phyloP scores from a whole-genome alignment of 2,113 vertebrate species.

The Tenrec ecaudatus region DNA sequence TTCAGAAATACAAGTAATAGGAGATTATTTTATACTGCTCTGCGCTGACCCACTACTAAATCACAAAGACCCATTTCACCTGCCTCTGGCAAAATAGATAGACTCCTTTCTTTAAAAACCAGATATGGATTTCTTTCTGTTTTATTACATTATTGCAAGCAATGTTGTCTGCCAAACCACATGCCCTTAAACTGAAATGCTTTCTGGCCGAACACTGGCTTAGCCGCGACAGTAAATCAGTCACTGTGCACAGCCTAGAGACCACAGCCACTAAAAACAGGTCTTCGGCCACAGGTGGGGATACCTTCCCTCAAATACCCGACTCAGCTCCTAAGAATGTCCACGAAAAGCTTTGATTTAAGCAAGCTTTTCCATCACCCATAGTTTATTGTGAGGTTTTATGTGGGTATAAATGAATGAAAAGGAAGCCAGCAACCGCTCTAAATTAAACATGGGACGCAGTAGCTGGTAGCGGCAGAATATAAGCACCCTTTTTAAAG shows the following conservation, averaged over 20 bases:
- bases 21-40: conserved; percentile 55
- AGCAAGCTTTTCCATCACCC: conserved; percentile 57
- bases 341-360: conserved; percentile 52
- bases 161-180: conserved; percentile 63
- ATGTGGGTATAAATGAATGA: neutral
- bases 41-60: conserved; percentile 54
- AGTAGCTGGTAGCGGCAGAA: neutral
- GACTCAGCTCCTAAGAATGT: neutral
- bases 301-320: conserved; percentile 48
- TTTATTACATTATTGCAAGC: conserved; percentile 79
- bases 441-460: conserved; percentile 35
- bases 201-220: conserved; percentile 63
- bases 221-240: conserved; percentile 75
- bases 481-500: neutral
- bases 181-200: conserved; percentile 76
- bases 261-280: conserved; percentile 57
- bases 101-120: conserved; percentile 69
- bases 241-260: conserved; percentile 37
- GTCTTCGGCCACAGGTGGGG: conserved; percentile 59
- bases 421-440: neutral
- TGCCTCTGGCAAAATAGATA: conserved; percentile 72
- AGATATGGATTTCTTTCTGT: conserved; percentile 76
- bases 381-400: conserved; percentile 50
- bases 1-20: conserved; percentile 58
- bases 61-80: conserved; percentile 61